These are phyloP conservation scores for Macrocentrus cingulum DNA, from an alignment of 1,140 invertebrate species.

Conservation along the genomic window DNA sequence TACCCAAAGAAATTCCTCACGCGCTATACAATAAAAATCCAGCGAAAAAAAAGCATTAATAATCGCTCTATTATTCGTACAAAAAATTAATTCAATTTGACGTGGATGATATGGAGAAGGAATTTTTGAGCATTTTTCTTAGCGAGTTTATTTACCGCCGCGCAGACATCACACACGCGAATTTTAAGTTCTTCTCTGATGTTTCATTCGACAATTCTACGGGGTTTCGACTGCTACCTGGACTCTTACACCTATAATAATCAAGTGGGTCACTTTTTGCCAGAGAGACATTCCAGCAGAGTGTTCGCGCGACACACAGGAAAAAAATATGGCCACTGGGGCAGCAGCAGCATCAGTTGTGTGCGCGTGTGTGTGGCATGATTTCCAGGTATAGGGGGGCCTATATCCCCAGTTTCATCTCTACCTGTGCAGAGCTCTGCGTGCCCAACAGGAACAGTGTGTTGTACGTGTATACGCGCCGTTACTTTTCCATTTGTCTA, in stretches of 20 bases:
- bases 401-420: neutral
- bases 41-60: no score
- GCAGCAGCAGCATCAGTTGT: no score
- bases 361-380: no score
- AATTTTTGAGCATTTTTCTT: no score
- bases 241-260: slow-evolving; percentile 36
- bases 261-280: slow-evolving; percentile 43
- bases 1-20: neutral
- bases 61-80: no score
- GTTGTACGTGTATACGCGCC: slow-evolving; percentile 7
- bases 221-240: slow-evolving; percentile 23
- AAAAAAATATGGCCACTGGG: slow-evolving; percentile 2
- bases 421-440: neutral
- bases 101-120: no score
- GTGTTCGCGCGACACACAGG: slow-evolving; percentile 21
- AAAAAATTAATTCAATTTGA: no score
- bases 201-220: slow-evolving; percentile 20
- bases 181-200: neutral
- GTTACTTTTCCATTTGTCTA: slow-evolving; percentile 39
- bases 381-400: neutral
- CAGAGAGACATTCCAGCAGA: slow-evolving; percentile 17
- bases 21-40: no score
- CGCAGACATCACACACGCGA: no score
- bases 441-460: neutral
- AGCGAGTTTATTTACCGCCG: no score